Percentiles rank a stretch among this genome's conserved stretches.
phyloP scores from a whole-genome alignment of 2,113 vertebrate genomes.

The Cyprinus carpio region DNA sequence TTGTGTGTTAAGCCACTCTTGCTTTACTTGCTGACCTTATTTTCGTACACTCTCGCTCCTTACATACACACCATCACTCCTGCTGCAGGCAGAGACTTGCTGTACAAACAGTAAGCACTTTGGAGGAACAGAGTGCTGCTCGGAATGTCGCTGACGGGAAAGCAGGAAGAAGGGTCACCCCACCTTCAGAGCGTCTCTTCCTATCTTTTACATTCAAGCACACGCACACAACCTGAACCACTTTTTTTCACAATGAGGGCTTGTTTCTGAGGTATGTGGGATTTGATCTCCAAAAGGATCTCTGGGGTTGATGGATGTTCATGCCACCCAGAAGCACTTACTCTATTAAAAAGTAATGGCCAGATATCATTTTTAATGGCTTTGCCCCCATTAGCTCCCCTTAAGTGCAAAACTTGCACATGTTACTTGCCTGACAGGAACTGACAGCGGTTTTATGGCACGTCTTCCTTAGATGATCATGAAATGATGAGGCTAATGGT shows the following conservation, averaged over 20 bases:
- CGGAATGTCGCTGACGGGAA: conserved; percentile 58
- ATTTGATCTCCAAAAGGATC: neutral
- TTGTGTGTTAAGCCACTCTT: conserved; percentile 16
- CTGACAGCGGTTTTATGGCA: neutral
- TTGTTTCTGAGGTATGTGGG: neutral
- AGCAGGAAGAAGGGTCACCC: conserved; percentile 44
- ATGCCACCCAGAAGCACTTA: neutral
- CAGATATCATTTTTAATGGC: conserved; percentile 8
- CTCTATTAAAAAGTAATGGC: neutral
- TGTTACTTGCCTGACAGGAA: neutral
- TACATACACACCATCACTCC: neutral
- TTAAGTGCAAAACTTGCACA: neutral
- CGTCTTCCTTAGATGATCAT: conserved; percentile 15
- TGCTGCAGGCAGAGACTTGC: conserved; percentile 41
- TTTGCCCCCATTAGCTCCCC: neutral
- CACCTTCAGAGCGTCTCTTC: conserved; percentile 28
- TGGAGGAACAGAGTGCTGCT: conserved; percentile 41
- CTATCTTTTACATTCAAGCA: conserved; percentile 13
- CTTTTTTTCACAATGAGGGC: neutral
- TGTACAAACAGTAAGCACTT: conserved; percentile 57
- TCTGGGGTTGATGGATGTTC: neutral
- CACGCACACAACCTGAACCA: conserved; percentile 25
- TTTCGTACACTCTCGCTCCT: conserved; percentile 6
- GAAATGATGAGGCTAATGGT: neutral
- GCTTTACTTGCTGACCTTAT: conserved; percentile 1